Evolutionary conservation across 2,113 vertebrate genomes (phyloP).

Genomic region (Melospiza melodia): DNA sequence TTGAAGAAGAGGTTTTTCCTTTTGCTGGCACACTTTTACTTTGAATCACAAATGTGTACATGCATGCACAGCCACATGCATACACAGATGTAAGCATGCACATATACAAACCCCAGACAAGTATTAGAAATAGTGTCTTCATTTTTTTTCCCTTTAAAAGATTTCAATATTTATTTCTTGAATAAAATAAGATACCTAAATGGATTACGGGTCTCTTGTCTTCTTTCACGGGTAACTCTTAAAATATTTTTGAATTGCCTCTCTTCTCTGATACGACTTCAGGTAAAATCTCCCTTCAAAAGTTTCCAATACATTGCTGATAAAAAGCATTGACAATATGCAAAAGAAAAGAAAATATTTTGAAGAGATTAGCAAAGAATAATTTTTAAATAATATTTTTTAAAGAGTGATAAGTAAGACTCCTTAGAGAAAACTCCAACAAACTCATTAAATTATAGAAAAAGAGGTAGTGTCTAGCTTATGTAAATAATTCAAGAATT

Average conservation of each 20-base stretch:
- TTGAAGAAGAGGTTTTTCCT: neutral
- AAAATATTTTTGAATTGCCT: too few relatives aligned
- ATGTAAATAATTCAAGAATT: neutral
- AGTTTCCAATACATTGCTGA: too few relatives aligned
- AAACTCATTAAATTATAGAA: neutral
- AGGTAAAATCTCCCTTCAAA: too few relatives aligned
- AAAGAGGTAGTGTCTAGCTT: neutral
- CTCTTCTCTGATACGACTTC: too few relatives aligned
- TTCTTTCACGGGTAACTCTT: neutral
- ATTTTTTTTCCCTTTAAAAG: neutral
- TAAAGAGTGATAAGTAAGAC: neutral
- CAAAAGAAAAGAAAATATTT: neutral
- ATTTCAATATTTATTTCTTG: neutral
- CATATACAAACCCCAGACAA: neutral
- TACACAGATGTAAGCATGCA: rapidly evolving
- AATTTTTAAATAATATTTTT: neutral
- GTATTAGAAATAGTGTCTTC: neutral
- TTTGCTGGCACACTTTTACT: neutral
- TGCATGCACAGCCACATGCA: rapidly evolving
- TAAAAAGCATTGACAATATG: too few relatives aligned
- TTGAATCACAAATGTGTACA: neutral
- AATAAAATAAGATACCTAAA: neutral
- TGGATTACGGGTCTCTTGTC: neutral
- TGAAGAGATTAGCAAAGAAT: neutral
- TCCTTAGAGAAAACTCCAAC: neutral